Evolutionary conservation across 1,140 invertebrate species (phyloP).

Genomic region (Acromyrmex echinatior): DNA sequence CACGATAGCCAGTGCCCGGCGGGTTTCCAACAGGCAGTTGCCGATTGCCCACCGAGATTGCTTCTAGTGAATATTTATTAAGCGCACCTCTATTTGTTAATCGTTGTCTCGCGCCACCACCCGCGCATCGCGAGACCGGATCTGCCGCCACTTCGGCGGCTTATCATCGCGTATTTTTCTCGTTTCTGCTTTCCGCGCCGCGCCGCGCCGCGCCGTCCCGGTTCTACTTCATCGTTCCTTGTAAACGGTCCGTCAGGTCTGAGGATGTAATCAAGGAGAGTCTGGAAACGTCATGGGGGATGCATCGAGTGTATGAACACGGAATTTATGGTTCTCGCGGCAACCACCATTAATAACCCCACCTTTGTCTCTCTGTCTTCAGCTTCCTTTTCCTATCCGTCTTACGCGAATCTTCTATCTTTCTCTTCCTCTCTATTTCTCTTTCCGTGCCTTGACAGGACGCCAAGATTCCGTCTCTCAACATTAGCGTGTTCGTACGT

Average conservation of each 20-base stretch:
- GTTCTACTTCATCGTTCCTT: constrained; percentile 39
- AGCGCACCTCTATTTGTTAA: constrained; percentile 53
- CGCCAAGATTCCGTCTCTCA: constrained; percentile 70
- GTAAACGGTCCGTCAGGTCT: constrained; percentile 53
- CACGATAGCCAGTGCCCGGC: constrained; percentile 40
- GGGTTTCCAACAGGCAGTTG: constrained; percentile 43
- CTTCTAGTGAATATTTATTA: constrained; percentile 59
- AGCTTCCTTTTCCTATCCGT: constrained; percentile 55
- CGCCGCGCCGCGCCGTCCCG: no score
- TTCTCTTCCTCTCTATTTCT: background rate
- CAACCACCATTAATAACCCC: constrained; percentile 70
- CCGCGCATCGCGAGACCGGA: constrained; percentile 17
- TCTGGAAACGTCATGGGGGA: constrained; percentile 49
- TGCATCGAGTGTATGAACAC: constrained; percentile 50
- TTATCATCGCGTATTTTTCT: constrained; percentile 33
- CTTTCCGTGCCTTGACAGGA: constrained; percentile 49
- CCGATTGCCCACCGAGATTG: constrained; percentile 53
- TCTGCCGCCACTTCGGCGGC: constrained; percentile 26
- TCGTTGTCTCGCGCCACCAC: constrained; percentile 36
- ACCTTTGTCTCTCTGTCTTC: constrained; percentile 61
- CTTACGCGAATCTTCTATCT: constrained; percentile 28
- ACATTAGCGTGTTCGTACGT: constrained; percentile 50
- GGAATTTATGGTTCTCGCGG: constrained; percentile 69
- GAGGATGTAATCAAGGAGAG: constrained; percentile 62
- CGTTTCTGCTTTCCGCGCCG: background rate